These are phyloP conservation scores for Syrista parreyssii DNA, from an alignment of 2,888 invertebrate species.

Conservation along the genomic window DNA sequence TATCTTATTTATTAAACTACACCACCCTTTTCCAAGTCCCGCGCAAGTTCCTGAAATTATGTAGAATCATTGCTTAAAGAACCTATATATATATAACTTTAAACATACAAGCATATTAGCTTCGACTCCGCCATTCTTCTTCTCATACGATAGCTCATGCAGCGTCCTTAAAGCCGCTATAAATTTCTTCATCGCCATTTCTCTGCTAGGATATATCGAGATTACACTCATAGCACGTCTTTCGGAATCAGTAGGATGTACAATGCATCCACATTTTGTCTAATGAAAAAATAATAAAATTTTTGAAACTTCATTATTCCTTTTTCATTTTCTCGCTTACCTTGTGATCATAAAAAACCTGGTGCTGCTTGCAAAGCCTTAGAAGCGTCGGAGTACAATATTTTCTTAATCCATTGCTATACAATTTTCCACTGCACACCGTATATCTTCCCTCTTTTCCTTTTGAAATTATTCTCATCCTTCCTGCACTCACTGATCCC, in stretches of 20 bases:
- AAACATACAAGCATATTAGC: background rate
- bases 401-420: conserved; percentile 32
- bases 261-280: conserved; percentile 38
- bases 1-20: background rate
- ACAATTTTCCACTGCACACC: conserved; percentile 39
- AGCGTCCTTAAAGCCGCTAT: conserved; percentile 24
- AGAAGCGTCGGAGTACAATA: conserved; percentile 19
- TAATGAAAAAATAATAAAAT: background rate
- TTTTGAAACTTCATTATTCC: background rate
- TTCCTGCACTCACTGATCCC: background rate
- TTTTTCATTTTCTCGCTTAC: conserved; percentile 18
- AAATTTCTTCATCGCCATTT: conserved; percentile 31
- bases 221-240: conserved; percentile 33
- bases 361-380: conserved; percentile 24
- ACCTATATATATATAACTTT: background rate
- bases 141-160: background rate
- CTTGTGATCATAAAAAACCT: conserved; percentile 34
- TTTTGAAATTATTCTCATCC: background rate
- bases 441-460: conserved; percentile 27
- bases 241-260: conserved; percentile 36
- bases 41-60: background rate
- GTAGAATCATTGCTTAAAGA: background rate
- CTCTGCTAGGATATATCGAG: conserved; percentile 29
- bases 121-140: background rate
- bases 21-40: background rate